phyloP scores from a whole-genome alignment of 2,888 invertebrate genomes.

The Laothoe populi region DNA sequence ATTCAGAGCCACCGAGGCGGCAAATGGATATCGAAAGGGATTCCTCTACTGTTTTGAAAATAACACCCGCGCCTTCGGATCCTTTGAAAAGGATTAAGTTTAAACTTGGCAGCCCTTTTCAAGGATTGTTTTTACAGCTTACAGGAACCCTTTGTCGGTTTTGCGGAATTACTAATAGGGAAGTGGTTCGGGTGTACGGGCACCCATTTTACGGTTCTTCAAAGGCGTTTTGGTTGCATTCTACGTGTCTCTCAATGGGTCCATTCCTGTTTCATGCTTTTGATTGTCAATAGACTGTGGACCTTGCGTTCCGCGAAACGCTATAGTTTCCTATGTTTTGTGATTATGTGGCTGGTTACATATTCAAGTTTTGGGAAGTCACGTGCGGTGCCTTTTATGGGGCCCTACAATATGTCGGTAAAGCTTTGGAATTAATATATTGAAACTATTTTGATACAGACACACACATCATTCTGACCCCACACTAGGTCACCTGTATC shows the following conservation, averaged over 20 bases:
- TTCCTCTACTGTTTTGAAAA: constrained; percentile 83
- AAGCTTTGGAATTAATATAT: too few relatives aligned
- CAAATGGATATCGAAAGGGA: constrained; percentile 80
- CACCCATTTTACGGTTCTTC: constrained; percentile 70
- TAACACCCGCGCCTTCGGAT: constrained; percentile 66
- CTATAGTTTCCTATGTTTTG: background rate
- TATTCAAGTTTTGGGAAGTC: background rate
- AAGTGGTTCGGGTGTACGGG: constrained; percentile 55
- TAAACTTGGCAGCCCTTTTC: constrained; percentile 54
- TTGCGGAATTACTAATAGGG: constrained; percentile 61
- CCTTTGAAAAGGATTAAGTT: constrained; percentile 78
- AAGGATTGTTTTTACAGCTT: constrained; percentile 83
- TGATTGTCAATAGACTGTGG: constrained; percentile 42
- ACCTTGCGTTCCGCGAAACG: background rate
- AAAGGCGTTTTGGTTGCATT: constrained; percentile 61
- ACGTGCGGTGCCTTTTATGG: background rate
- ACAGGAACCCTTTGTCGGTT: constrained; percentile 78
- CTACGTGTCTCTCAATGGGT: constrained; percentile 74
- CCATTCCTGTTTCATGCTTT: constrained; percentile 77
- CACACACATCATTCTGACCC: too few relatives aligned
- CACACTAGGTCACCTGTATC: too few relatives aligned
- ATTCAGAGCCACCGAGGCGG: constrained; percentile 62
- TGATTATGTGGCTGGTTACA: constrained; percentile 14
- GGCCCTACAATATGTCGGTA: too few relatives aligned
- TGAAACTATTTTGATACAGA: too few relatives aligned